Percentiles rank a stretch among this genome's conserved stretches.
Evolutionary conservation across 2,888 invertebrate species (phyloP).

Genomic region (Panzeria rudis): DNA sequence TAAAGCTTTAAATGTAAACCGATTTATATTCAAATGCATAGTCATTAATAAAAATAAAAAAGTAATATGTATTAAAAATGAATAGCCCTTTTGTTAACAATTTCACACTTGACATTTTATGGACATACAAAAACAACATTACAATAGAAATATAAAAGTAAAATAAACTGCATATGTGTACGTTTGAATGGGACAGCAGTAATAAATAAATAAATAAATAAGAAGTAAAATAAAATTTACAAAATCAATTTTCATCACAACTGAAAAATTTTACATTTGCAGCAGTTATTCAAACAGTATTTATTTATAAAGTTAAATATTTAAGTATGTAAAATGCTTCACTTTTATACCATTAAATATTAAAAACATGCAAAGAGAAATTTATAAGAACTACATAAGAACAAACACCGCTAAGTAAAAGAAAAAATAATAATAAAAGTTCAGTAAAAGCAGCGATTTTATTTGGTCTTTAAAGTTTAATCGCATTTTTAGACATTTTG

Average conservation of each 20-base stretch:
- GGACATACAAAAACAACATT: slow-evolving; percentile 26
- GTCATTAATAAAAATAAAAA: background rate
- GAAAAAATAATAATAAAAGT: too few relatives aligned
- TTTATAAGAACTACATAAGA: too few relatives aligned
- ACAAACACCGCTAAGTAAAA: too few relatives aligned
- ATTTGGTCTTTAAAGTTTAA: too few relatives aligned
- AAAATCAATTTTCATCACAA: slow-evolving; percentile 64
- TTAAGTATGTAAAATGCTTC: background rate
- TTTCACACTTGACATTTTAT: slow-evolving; percentile 46
- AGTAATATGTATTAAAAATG: slow-evolving; percentile 4
- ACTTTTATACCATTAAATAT: background rate
- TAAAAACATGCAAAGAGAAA: background rate
- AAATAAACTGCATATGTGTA: slow-evolving; percentile 4
- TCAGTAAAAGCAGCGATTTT: too few relatives aligned
- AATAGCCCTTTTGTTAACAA: slow-evolving; percentile 37
- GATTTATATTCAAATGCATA: background rate
- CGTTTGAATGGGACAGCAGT: background rate
- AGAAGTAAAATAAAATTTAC: background rate
- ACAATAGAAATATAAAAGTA: background rate
- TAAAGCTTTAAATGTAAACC: slow-evolving; percentile 17
- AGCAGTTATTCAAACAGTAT: background rate
- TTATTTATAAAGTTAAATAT: background rate
- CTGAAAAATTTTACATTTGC: slow-evolving; percentile 65
- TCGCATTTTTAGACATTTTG: too few relatives aligned
- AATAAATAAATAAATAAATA: slow-evolving; percentile 16